Conservation (phyloP, 2,888 invertebrate genomes). For the Tanytarsus gracilentus region DNA sequence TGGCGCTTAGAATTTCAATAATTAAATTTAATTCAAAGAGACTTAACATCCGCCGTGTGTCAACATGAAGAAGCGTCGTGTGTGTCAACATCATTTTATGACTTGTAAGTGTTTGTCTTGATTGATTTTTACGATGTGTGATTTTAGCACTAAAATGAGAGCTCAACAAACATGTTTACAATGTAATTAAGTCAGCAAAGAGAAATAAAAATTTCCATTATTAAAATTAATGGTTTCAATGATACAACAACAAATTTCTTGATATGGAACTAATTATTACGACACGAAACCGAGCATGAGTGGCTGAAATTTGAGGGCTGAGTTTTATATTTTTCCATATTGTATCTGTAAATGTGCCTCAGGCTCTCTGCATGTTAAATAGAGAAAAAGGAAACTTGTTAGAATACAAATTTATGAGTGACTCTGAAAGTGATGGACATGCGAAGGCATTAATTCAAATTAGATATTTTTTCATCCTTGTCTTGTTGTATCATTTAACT, state of each 20-base stretch:
- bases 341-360: background rate
- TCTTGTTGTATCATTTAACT: background rate
- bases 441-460: background rate
- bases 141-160: background rate
- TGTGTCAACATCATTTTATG: too few species aligned
- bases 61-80: too few species aligned
- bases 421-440: too few species aligned
- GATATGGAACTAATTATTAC: conserved; percentile 1
- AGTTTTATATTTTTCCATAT: background rate
- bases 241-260: conserved; percentile 1
- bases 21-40: too few species aligned
- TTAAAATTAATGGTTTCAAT: conserved; percentile 18
- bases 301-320: too few species aligned
- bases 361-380: too few species aligned
- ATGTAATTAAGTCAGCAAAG: background rate
- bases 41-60: too few species aligned
- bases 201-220: background rate
- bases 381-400: too few species aligned
- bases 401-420: too few species aligned
- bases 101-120: background rate
- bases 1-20: too few species aligned
- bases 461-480: background rate
- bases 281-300: too few species aligned
- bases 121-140: background rate
- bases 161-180: background rate